Conservation (phyloP, 2,113 vertebrate species). For the Psittacus erithacus region DNA sequence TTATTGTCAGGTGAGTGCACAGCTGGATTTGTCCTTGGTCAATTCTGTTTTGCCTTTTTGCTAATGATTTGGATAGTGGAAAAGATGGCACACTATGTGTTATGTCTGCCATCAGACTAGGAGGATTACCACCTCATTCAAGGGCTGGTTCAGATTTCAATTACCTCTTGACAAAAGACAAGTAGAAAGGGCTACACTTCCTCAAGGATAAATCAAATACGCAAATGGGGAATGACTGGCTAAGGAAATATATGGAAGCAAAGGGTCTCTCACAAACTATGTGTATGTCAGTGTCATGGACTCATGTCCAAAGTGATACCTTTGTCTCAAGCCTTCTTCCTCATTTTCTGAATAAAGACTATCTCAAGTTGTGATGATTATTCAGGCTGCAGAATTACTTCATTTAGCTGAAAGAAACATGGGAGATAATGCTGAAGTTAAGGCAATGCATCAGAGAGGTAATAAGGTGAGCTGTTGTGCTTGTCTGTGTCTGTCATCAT, state of each 20-base stretch:
- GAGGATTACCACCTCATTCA: not conserved
- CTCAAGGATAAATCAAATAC: not conserved
- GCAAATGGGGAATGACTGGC: not conserved
- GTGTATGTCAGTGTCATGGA: not conserved
- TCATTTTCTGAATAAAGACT: not conserved
- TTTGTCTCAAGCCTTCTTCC: not conserved
- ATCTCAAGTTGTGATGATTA: not conserved
- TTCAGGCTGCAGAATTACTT: not conserved
- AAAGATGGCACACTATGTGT: not conserved
- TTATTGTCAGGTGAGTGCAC: not conserved
- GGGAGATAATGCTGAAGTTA: not conserved
- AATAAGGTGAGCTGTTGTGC: not conserved
- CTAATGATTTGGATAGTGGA: not conserved
- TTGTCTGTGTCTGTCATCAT: not conserved
- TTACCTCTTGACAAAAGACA: not conserved
- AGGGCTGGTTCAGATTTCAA: not conserved
- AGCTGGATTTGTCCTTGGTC: not conserved
- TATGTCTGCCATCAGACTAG: not conserved
- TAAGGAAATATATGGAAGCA: not conserved
- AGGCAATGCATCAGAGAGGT: not conserved
- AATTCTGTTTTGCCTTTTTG: not conserved
- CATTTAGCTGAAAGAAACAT: not conserved
- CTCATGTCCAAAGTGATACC: not conserved
- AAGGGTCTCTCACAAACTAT: not conserved
- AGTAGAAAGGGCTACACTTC: not conserved